Conservation (phyloP, 2,797 vertebrate genomes). For the Arctocebus calabarensis region DNA sequence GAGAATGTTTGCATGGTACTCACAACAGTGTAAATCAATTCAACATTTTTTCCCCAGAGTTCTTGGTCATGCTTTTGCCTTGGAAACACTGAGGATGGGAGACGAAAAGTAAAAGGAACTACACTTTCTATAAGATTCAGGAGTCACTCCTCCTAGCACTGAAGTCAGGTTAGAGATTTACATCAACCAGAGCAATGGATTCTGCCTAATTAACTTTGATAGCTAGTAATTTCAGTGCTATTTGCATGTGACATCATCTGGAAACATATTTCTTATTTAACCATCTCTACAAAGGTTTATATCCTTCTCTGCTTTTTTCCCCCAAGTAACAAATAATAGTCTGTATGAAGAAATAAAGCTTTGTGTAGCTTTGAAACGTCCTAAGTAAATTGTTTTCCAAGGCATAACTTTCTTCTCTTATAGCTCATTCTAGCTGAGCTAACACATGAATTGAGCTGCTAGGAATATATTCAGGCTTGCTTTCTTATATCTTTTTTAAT, state of each 20-base stretch:
- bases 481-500: not conserved
- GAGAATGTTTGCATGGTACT: not conserved
- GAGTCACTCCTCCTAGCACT: conserved; percentile 12
- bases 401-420: conserved; percentile 77
- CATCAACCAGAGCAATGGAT: conserved; percentile 69
- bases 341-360: conserved; percentile 78
- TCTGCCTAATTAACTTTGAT: conserved; percentile 81
- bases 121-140: not conserved
- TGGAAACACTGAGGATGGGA: not conserved
- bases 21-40: not conserved
- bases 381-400: conserved; percentile 83
- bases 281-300: conserved; percentile 73
- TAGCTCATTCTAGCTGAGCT: conserved; percentile 75
- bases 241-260: conserved; percentile 79
- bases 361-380: conserved; percentile 76
- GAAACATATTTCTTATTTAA: conserved; percentile 82
- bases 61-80: not conserved
- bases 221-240: conserved; percentile 72
- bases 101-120: not conserved
- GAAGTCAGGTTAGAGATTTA: conserved; percentile 69
- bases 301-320: conserved; percentile 61
- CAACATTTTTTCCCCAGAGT: not conserved
- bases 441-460: conserved; percentile 74
- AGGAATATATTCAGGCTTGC: conserved; percentile 64
- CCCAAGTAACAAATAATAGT: conserved; percentile 70